Conservation (phyloP, 2,797 vertebrate species). For the Percopsis omiscomaycus region DNA sequence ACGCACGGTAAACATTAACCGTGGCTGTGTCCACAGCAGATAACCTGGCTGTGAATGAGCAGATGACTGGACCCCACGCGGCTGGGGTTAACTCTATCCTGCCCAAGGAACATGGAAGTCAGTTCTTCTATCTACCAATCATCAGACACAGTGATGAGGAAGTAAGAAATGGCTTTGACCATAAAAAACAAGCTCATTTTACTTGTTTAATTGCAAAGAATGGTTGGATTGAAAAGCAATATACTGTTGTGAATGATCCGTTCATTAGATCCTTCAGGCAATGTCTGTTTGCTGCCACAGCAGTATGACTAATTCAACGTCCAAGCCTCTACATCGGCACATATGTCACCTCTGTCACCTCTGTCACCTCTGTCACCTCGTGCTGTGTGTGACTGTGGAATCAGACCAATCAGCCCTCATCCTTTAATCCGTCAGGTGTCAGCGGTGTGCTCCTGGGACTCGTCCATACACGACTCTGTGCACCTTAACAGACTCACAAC, state of each 20-base stretch:
- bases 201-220: too few species aligned
- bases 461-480: conserved; percentile 94
- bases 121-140: conserved; percentile 97
- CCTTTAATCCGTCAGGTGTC: conserved; percentile 77
- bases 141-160: conserved; percentile 93
- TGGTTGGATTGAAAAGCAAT: too few species aligned
- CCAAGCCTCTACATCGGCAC: too few species aligned
- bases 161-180: conserved; percentile 71
- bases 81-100: conserved; percentile 96
- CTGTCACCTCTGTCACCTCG: too few species aligned
- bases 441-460: conserved; percentile 94
- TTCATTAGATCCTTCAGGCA: too few species aligned
- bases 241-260: too few species aligned
- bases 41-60: conserved; percentile 92
- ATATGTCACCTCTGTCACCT: too few species aligned
- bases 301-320: too few species aligned
- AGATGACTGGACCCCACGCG: conserved; percentile 87
- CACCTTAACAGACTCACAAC: conserved; percentile 93
- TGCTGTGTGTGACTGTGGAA: too few species aligned
- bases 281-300: too few species aligned
- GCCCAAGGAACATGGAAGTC: conserved; percentile 97
- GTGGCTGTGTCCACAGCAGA: conserved; percentile 78
- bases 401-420: too few species aligned
- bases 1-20: conserved; percentile 12
- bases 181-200: neutral